Evolutionary conservation across 2,888 invertebrate species (phyloP).

Genomic region (Gastracanthus pulcherrimus): DNA sequence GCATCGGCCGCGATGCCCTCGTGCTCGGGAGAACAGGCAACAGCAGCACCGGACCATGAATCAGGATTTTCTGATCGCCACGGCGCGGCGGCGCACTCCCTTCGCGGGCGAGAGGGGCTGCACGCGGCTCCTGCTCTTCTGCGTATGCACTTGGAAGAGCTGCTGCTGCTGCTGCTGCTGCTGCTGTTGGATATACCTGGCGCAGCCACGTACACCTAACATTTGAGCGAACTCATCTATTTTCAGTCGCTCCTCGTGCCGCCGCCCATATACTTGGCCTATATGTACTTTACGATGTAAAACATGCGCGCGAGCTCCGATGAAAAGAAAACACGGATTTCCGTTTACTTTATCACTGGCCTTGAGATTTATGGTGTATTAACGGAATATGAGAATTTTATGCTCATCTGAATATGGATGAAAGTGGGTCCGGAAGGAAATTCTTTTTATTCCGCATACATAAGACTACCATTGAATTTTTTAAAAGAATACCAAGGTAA

Average conservation of each 20-base stretch:
- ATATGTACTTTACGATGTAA: constrained; percentile 9
- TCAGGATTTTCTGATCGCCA: constrained; percentile 67
- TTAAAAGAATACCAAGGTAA: too few species aligned
- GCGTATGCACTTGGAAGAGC: neutral
- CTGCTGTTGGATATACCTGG: neutral
- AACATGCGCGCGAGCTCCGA: neutral
- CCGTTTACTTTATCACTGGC: constrained; percentile 1
- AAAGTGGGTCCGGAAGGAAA: neutral
- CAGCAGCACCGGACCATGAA: constrained; percentile 63
- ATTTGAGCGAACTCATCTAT: constrained; percentile 27
- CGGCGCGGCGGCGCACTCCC: constrained; percentile 59
- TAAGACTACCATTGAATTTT: too few species aligned
- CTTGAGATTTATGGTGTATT: constrained; percentile 8
- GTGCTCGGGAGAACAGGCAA: neutral
- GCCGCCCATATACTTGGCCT: neutral
- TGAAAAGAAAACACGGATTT: constrained; percentile 31
- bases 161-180: neutral
- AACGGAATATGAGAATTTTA: constrained; percentile 3
- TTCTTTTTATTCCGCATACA: too few species aligned
- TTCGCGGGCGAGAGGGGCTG: neutral
- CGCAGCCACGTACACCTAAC: neutral
- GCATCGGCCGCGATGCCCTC: constrained; percentile 60
- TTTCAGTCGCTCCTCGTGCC: neutral
- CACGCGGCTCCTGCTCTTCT: neutral
- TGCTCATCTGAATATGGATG: neutral